Conservation (phyloP, 2,888 invertebrate genomes). For the Sinopyrophorus schimmeli region DNA sequence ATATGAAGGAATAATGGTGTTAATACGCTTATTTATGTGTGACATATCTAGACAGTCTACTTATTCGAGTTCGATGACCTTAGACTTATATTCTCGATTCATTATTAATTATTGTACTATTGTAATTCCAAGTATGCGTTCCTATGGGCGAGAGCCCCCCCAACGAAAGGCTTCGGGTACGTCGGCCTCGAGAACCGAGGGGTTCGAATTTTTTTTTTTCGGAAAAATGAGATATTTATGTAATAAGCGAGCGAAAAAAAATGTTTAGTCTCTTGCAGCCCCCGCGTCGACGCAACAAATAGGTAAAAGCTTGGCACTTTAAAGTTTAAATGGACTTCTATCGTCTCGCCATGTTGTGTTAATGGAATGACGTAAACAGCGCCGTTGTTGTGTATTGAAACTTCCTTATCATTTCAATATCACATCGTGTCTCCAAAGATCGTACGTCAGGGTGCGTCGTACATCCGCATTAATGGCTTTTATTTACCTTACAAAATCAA, state of each 20-base stretch:
- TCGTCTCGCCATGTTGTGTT: slow-evolving; percentile 15
- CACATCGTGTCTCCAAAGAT: slow-evolving; percentile 15
- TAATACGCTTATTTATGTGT: slow-evolving; percentile 41
- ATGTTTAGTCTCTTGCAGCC: slow-evolving; percentile 21
- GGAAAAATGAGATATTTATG: too few species aligned
- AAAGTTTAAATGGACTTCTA: slow-evolving; percentile 27
- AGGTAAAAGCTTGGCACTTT: slow-evolving; percentile 24
- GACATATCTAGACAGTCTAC: slow-evolving; percentile 43
- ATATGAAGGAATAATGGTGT: slow-evolving; percentile 31
- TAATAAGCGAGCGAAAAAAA: too few species aligned
- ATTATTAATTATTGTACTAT: slow-evolving; percentile 24
- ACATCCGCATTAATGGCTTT: too few species aligned
- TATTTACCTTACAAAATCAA: slow-evolving; percentile 5
- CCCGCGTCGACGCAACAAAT: slow-evolving; percentile 21
- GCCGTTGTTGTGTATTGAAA: slow-evolving; percentile 22
- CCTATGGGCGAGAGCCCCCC: background rate
- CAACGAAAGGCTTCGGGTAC: background rate
- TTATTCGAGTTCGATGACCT: slow-evolving; percentile 39
- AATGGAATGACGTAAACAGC: slow-evolving; percentile 25
- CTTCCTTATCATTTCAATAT: slow-evolving; percentile 17
- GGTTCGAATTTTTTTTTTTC: too few species aligned
- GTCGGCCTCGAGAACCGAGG: background rate
- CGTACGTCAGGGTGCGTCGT: slow-evolving; percentile 13
- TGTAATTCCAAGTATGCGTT: background rate
- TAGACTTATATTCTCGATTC: slow-evolving; percentile 36